Evolutionary conservation across 2,888 invertebrate species (phyloP).

Genomic region (Hyles lineata): DNA sequence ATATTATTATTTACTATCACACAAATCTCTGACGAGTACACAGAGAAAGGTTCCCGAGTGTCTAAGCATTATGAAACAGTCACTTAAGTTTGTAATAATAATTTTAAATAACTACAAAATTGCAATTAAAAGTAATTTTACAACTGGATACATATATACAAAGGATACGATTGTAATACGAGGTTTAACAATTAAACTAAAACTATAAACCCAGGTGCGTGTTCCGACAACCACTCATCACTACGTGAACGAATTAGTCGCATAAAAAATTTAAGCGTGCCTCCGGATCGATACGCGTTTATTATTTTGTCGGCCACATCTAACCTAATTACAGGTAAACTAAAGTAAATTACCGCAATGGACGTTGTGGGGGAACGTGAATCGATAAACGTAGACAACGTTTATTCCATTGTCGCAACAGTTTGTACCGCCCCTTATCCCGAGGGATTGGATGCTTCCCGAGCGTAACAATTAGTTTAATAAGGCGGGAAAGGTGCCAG

Average conservation of each 20-base stretch:
- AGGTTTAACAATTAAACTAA: too few species aligned
- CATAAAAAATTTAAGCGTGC: conserved; percentile 14
- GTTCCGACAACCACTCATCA: too few species aligned
- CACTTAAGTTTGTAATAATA: too few species aligned
- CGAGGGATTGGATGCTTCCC: not conserved
- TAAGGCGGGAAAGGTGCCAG: not conserved
- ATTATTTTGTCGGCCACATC: conserved; percentile 22
- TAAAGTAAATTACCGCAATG: conserved; percentile 9
- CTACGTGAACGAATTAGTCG: not conserved
- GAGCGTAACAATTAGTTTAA: conserved; percentile 2
- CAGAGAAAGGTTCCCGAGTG: too few species aligned
- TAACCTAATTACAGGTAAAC: conserved; percentile 24
- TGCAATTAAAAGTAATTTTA: too few species aligned
- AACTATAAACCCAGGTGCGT: too few species aligned
- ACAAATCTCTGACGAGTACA: too few species aligned
- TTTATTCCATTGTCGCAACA: not conserved
- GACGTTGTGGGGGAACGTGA: not conserved
- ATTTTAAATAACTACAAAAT: too few species aligned
- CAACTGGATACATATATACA: too few species aligned
- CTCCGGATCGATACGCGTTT: conserved; percentile 12
- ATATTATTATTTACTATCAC: too few species aligned
- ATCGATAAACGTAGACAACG: conserved; percentile 15
- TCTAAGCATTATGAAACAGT: too few species aligned
- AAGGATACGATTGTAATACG: too few species aligned
- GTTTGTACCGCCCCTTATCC: not conserved